A percentile compares a stretch with the other conserved stretches of the same genome.
phyloP scores from a whole-genome alignment of 2,888 invertebrate genomes.

The Drosophila parthenogenetica region DNA sequence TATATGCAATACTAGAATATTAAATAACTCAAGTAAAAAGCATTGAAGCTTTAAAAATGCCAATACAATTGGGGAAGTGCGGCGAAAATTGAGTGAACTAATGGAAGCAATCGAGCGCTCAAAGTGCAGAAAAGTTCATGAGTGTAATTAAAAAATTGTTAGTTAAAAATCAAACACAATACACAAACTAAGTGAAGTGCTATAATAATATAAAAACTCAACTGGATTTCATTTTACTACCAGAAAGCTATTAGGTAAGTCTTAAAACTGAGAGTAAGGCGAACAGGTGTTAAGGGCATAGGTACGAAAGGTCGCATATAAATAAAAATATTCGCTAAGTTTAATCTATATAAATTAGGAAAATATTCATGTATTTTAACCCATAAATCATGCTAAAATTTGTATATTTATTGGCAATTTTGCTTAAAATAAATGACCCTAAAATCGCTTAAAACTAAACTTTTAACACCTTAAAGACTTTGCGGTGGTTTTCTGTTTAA shows the following conservation, averaged over 20 bases:
- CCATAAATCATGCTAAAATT: neutral
- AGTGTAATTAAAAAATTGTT: constrained; percentile 40
- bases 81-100: constrained; percentile 49
- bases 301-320: neutral
- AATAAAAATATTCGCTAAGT: neutral
- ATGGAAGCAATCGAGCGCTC: constrained; percentile 34
- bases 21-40: constrained; percentile 1
- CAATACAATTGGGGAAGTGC: constrained; percentile 41
- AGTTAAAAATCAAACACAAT: constrained; percentile 58
- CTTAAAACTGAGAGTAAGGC: neutral
- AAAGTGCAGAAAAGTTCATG: constrained; percentile 37
- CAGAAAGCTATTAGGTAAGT: constrained; percentile 48
- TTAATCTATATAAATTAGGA: too few species aligned
- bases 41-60: constrained; percentile 33
- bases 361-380: neutral
- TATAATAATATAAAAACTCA: constrained; percentile 7
- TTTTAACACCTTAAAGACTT: constrained; percentile 10
- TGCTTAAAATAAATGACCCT: neutral
- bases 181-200: constrained; percentile 47
- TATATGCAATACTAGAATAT: constrained; percentile 36
- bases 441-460: constrained; percentile 11
- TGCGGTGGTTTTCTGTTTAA: constrained; percentile 22
- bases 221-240: constrained; percentile 53
- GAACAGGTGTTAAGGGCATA: neutral
- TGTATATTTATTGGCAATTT: neutral